A percentile compares a stretch with the other conserved stretches of the same genome.
Conservation (phyloP, 1,140 invertebrate genomes). For the Wasmannia auropunctata region DNA sequence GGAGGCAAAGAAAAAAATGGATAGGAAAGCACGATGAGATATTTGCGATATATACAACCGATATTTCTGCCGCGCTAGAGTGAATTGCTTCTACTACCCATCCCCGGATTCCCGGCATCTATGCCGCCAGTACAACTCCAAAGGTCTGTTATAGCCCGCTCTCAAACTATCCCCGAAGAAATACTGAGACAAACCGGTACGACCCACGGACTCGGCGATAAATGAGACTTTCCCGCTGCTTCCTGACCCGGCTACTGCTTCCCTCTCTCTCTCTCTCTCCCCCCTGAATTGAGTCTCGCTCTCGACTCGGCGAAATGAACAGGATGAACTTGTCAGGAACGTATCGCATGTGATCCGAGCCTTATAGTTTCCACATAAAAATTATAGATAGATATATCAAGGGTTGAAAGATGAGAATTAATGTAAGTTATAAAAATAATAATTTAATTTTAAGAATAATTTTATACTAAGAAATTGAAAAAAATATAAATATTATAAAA, state of each 20-base stretch:
- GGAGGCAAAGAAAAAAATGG: constrained; percentile 16
- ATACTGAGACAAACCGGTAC: constrained; percentile 62
- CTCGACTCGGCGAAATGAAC: constrained; percentile 29
- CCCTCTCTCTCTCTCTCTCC: not conserved
- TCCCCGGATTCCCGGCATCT: constrained; percentile 7
- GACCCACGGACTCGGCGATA: constrained; percentile 50
- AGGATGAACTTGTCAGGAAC: constrained; percentile 20
- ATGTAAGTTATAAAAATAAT: not conserved
- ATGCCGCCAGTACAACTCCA: not conserved
- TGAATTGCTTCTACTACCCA: constrained; percentile 45
- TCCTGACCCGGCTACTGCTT: not conserved
- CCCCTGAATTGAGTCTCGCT: constrained; percentile 7
- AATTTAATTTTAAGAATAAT: not conserved
- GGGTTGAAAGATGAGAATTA: not conserved
- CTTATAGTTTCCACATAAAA: not conserved
- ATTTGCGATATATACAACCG: constrained; percentile 49
- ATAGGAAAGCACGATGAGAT: constrained; percentile 43
- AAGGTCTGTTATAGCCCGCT: constrained; percentile 38
- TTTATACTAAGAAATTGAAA: not conserved
- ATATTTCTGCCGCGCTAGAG: constrained; percentile 42
- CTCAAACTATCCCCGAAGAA: constrained; percentile 36
- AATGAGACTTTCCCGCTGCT: constrained; percentile 54
- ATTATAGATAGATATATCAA: not conserved
- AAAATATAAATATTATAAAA: not conserved
- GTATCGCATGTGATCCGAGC: not conserved